Base-by-base conservation (phyloP, 2,797 vertebrate species). In the Oreortyx pictus region DNA sequence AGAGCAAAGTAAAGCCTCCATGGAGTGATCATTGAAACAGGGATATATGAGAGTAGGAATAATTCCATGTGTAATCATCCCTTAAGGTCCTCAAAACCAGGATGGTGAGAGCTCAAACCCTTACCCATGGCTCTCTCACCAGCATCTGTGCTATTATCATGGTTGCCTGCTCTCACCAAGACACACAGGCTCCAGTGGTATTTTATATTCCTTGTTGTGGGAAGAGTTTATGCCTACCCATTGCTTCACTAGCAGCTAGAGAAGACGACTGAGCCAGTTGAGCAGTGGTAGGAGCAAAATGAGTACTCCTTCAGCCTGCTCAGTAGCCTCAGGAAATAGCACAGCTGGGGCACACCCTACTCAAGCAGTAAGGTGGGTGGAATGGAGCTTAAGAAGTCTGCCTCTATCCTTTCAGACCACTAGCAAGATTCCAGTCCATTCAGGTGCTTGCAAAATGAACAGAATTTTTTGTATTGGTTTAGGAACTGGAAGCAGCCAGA, bases 161-260 rank as follows among this genome's bases (percentile, higher is more conserved):
- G 60, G 89, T 85, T 94, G 74, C 80, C 43, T 95, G 10, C 77
- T 88, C 74, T 79, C 67, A 39, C 64, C 82, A 96, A 95, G 96
- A 96, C 96, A 94, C 67, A 2, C 89, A 23, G 95, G 43, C 95
- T 96, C 94, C 95, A 86, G 92, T 0, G 5, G 85, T 93, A 57
- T 94, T 95, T 88, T 72, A 57, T 67, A 35, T 49, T 73, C 88
- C 95, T 94, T 95, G 82, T 94, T 96, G 95, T 96, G 96, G 96
- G 77, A 64, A 82, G 77, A 88, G 47, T 24, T 86, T 88, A 33
- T 88, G 50, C 71, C 71, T 91, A 64, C 89, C 88, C 89, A 33
- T 79, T 92, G 91, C 95, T 68, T 89, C 94, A 91, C 66, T 64
- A 60, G 39, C 43, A 94, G 70, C 85, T 76, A 60, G 39, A 64